Base-by-base conservation (phyloP, 2,113 vertebrate genomes). In the Cyanistes caeruleus region DNA sequence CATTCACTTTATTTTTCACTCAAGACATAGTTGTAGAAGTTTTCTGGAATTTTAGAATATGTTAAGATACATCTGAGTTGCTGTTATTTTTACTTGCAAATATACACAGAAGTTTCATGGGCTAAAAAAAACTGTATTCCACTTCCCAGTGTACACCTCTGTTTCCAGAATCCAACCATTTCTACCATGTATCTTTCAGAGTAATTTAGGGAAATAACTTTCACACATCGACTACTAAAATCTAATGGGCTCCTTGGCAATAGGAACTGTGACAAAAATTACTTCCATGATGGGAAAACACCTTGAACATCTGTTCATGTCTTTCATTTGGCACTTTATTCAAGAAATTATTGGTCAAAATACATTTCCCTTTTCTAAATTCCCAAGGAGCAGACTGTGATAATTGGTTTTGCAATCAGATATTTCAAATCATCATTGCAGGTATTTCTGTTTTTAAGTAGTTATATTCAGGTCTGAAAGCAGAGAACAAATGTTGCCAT, bases 21-120 rank as follows among this genome's bases (percentile, higher is more conserved):
- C 55, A 64, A 96, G 74, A 90, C 41, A 90, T 43, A 81, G 83
- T 74, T 93, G 60, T 78, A 24, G 64, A 77, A 84, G 28, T 88
- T 89, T 95, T 59, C 72, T 84, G 80, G 68, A 90, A 94, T 86
- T 93, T 81, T 44, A 86, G 78, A 94, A 37, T 81, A 74, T 19
- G 20, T 72, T 70, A 91, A 79, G 62, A 55, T 80, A 62, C 0
- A 5, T 74, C 25, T 77, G 75, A 88, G 60, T 75, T 56, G 75
- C 19, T 0, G 0, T 39, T 92, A 77, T 44, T 93, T 81, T 74
- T 22, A 90, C 35, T 67, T 91, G 33, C 31, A 89, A 88, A 74
- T 76, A 52, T 37, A 53, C 21, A 31, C 8, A 55, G 22, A 30
- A 64, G 37, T 37, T 87, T 75, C 31, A n/a, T 8, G 11, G 15